Conservation (phyloP, 64 coral and sea anemone genomes). For the Stylophora pistillata region DNA sequence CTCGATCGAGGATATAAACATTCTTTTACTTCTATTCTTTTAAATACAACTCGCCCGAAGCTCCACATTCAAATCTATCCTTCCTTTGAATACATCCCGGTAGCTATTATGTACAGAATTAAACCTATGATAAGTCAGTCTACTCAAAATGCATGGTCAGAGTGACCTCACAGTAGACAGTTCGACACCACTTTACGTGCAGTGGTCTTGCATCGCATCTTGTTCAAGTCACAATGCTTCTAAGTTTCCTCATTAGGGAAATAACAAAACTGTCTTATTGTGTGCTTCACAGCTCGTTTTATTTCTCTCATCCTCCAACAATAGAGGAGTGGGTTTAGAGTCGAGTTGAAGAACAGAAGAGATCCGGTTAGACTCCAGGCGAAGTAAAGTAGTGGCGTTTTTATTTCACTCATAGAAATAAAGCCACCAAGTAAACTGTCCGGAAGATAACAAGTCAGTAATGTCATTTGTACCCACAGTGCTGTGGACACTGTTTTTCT, state of each 20-base stretch:
- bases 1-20: too few relatives aligned
- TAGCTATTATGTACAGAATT: too few relatives aligned
- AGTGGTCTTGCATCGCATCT: too few relatives aligned
- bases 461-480: not conserved
- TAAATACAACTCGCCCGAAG: too few relatives aligned
- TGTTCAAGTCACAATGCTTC: too few relatives aligned
- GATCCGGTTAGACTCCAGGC: not conserved
- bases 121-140: too few relatives aligned
- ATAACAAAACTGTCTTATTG: not conserved
- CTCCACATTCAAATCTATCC: too few relatives aligned
- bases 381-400: not conserved
- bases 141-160: too few relatives aligned
- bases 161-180: too few relatives aligned
- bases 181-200: too few relatives aligned
- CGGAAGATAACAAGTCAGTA: not conserved
- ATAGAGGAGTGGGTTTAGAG: not conserved
- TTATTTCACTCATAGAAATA: not conserved
- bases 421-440: not conserved
- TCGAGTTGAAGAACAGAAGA: not conserved
- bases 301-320: not conserved
- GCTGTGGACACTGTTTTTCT: not conserved
- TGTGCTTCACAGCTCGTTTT: not conserved
- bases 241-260: not conserved
- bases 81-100: too few relatives aligned
- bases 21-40: too few relatives aligned